These are phyloP conservation scores for Lampris incognitus DNA, from an alignment of 2,113 vertebrate species.

Conservation along the genomic window DNA sequence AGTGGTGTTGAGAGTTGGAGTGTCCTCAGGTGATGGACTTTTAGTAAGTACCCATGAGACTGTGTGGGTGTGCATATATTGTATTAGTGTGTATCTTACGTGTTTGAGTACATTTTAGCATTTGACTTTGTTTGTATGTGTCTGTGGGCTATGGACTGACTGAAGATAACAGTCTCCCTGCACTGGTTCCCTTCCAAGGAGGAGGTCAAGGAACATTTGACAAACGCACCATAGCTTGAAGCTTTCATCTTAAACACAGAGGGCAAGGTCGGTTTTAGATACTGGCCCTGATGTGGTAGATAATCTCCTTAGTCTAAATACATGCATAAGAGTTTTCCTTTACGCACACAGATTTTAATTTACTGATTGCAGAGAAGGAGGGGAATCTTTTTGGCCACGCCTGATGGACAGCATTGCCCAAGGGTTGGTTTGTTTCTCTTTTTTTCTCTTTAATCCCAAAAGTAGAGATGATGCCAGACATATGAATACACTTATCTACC, in stretches of 20 bases:
- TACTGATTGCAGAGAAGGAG: no score
- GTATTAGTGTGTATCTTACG: not conserved
- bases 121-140: not conserved
- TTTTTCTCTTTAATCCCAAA: slow-evolving; percentile 23
- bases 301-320: slow-evolving; percentile 15
- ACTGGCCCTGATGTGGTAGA: not conserved
- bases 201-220: slow-evolving; percentile 27
- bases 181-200: slow-evolving; percentile 12
- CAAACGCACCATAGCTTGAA: slow-evolving; percentile 29
- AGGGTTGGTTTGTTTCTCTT: not conserved
- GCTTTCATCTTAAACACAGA: slow-evolving; percentile 3
- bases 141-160: not conserved
- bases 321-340: slow-evolving; percentile 8
- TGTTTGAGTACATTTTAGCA: no score
- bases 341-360: not conserved
- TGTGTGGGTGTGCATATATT: not conserved
- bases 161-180: no score
- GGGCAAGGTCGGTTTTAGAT: no score
- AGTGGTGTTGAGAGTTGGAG: no score
- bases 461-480: not conserved
- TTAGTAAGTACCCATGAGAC: not conserved
- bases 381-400: slow-evolving; percentile 7
- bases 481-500: slow-evolving; percentile 30
- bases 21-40: no score
- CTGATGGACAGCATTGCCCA: slow-evolving; percentile 22